phyloP scores from a whole-genome alignment of 2,797 vertebrate species.

The Xenentodon cancila region DNA sequence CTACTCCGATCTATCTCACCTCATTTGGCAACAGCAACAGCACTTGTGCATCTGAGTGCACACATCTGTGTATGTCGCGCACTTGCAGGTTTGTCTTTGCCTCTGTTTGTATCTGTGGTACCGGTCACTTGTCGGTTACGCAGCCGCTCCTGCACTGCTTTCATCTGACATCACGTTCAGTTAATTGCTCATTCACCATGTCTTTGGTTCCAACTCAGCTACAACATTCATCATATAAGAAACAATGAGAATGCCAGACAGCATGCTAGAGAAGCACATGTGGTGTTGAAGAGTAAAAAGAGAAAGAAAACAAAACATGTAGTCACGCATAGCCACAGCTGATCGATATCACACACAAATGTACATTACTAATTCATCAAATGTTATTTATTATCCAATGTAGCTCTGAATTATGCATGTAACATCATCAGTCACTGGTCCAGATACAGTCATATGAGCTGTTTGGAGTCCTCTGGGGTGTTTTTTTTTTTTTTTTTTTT shows the following conservation, averaged over 20 bases:
- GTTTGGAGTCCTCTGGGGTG: slow-evolving; percentile 43
- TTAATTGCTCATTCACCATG: slow-evolving; percentile 29
- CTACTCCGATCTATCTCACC: slow-evolving; percentile 64
- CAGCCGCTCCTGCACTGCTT: background rate
- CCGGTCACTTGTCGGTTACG: slow-evolving; percentile 42
- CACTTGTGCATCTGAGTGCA: slow-evolving; percentile 24
- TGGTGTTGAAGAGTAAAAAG: slow-evolving; percentile 11
- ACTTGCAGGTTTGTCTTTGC: slow-evolving; percentile 13
- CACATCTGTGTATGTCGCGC: slow-evolving; percentile 5
- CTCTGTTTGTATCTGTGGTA: slow-evolving; percentile 10
- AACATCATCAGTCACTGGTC: slow-evolving; percentile 67
- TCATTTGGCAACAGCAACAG: slow-evolving; percentile 58
- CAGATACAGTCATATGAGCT: slow-evolving; percentile 57
- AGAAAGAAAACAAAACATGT: background rate
- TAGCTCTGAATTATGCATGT: slow-evolving; percentile 69
- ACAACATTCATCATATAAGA: background rate
- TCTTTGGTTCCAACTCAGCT: slow-evolving; percentile 28
- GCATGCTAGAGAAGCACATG: slow-evolving; percentile 1
- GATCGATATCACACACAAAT: slow-evolving; percentile 48
- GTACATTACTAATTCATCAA: slow-evolving; percentile 71
- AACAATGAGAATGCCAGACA: no score
- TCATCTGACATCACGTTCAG: background rate
- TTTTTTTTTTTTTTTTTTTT: slow-evolving; percentile 21
- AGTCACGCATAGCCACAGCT: slow-evolving; percentile 25
- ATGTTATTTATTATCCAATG: slow-evolving; percentile 71